Conservation (phyloP, 2,888 invertebrate genomes). For the Rhamnusium bicolor region DNA sequence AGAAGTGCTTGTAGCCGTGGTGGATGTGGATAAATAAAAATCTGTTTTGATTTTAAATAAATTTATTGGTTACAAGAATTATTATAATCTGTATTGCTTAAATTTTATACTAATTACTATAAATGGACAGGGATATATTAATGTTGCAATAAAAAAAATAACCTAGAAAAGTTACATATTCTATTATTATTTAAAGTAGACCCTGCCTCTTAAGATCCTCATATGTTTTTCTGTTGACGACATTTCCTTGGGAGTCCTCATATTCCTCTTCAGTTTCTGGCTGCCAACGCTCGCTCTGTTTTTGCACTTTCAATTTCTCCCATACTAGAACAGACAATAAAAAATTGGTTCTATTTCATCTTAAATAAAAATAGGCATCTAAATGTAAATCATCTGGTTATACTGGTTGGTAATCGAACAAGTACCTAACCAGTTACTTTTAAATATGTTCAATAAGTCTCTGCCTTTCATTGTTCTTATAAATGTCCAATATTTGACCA, state of each 20-base stretch:
- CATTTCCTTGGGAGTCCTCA: constrained; percentile 98
- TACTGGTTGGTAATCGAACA: too few relatives aligned
- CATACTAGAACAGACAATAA: constrained; percentile 94
- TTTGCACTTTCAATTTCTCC: constrained; percentile 97
- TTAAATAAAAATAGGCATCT: too few relatives aligned
- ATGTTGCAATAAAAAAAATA: not conserved
- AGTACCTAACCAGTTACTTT: too few relatives aligned
- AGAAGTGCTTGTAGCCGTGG: constrained; percentile 66
- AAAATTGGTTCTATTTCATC: too few relatives aligned
- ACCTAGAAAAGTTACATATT: not conserved
- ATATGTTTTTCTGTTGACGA: constrained; percentile 97
- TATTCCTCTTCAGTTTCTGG: constrained; percentile 98
- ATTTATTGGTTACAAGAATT: constrained; percentile 2
- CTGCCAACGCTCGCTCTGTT: constrained; percentile 96
- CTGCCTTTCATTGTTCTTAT: too few relatives aligned
- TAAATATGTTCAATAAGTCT: too few relatives aligned
- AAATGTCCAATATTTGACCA: too few relatives aligned
- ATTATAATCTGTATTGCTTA: not conserved
- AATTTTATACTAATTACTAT: constrained; percentile 14
- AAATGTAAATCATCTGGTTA: too few relatives aligned
- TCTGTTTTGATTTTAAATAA: not conserved
- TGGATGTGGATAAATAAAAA: constrained; percentile 64
- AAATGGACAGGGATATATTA: not conserved
- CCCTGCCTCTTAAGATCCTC: constrained; percentile 99
- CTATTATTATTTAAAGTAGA: constrained; percentile 82